Conservation (phyloP, 2,888 invertebrate species). For the Lepidochitona cinerea region DNA sequence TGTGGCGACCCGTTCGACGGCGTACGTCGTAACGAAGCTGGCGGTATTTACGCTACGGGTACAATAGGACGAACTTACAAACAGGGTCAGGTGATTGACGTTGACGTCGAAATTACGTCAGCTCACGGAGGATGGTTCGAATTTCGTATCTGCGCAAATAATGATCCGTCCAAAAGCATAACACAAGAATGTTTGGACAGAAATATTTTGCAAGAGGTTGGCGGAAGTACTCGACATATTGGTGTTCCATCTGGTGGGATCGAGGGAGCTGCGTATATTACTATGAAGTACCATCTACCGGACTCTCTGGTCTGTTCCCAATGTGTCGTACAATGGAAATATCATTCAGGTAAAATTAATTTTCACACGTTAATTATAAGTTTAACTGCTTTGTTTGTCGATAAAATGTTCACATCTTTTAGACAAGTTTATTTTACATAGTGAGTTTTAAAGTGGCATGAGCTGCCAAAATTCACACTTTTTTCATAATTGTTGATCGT, state of each 20-base stretch:
- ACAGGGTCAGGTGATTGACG: constrained; percentile 13
- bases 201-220: constrained; percentile 6
- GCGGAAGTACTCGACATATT: neutral
- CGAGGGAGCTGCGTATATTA: neutral
- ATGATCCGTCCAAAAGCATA: constrained; percentile 17
- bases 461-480: too few relatives aligned
- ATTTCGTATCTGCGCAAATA: constrained; percentile 26
- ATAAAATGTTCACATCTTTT: too few relatives aligned
- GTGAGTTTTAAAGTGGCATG: too few relatives aligned
- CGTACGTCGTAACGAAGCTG: constrained; percentile 34
- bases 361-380: too few relatives aligned
- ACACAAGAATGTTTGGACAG: constrained; percentile 21
- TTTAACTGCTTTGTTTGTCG: too few relatives aligned
- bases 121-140: constrained; percentile 28
- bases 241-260: neutral
- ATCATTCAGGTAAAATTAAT: constrained; percentile 4
- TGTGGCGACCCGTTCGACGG: constrained; percentile 33
- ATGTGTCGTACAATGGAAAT: constrained; percentile 10
- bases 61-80: constrained; percentile 25
- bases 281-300: neutral
- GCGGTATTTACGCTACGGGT: constrained; percentile 31
- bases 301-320: neutral
- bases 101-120: constrained; percentile 23
- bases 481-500: too few relatives aligned
- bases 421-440: too few relatives aligned